Percentiles rank a stretch among this genome's conserved stretches.
Evolutionary conservation across 1,140 invertebrate species (phyloP).

Genomic region (Orchestia grillus): DNA sequence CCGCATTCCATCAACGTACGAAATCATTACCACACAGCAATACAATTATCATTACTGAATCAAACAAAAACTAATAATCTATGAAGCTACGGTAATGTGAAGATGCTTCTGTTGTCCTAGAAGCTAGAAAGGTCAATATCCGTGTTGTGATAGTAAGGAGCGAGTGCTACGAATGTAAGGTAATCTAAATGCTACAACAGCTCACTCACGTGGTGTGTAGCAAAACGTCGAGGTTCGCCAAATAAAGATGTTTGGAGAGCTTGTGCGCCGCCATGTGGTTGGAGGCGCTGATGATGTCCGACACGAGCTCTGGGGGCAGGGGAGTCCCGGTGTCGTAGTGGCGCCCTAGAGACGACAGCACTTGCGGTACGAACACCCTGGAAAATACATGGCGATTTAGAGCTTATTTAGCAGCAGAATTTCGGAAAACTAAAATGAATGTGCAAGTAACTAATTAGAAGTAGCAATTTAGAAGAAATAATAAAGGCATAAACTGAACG

Average conservation of each 20-base stretch:
- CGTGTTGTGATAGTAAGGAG: background rate
- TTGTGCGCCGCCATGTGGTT: slow-evolving; percentile 46
- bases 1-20: background rate
- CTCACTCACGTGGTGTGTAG: slow-evolving; percentile 13
- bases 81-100: too few relatives aligned
- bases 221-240: background rate
- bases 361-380: slow-evolving; percentile 17
- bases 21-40: too few relatives aligned
- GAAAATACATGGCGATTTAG: background rate
- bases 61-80: too few relatives aligned
- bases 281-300: background rate
- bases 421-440: background rate
- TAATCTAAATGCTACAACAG: too few relatives aligned
- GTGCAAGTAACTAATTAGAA: background rate
- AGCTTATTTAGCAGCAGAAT: background rate
- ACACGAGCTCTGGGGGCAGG: background rate
- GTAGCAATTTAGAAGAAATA: background rate
- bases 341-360: slow-evolving; percentile 17
- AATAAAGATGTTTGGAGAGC: slow-evolving; percentile 19
- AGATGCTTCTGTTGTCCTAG: too few relatives aligned
- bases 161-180: background rate
- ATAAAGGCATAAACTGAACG: background rate
- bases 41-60: too few relatives aligned
- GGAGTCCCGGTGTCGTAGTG: background rate
- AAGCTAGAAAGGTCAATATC: too few relatives aligned